Evolutionary conservation across 2,797 vertebrate species (phyloP).

Genomic region (Neostethus bicornis): DNA sequence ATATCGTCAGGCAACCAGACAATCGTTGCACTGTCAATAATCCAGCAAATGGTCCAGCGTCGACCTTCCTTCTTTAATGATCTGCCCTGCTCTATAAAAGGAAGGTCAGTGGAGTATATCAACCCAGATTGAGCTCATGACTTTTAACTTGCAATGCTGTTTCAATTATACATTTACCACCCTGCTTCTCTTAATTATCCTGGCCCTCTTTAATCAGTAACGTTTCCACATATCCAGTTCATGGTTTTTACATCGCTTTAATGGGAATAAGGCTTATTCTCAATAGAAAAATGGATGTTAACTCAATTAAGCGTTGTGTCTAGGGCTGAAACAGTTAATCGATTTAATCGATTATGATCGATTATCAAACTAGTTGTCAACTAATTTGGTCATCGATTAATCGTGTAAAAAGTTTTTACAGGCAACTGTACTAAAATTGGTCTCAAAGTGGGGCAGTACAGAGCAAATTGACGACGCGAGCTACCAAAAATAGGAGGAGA

Average conservation of each 20-base stretch:
- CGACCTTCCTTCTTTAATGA: slow-evolving; percentile 51
- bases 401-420: too few relatives aligned
- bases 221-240: slow-evolving; percentile 4
- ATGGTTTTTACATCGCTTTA: neutral
- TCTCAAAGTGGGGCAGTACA: too few relatives aligned
- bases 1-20: slow-evolving; percentile 16
- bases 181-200: slow-evolving; percentile 31
- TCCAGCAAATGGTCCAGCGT: slow-evolving; percentile 33
- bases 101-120: slow-evolving; percentile 35
- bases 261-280: neutral
- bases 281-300: neutral
- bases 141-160: slow-evolving; percentile 42
- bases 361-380: too few relatives aligned
- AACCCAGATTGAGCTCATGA: slow-evolving; percentile 32
- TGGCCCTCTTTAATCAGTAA: slow-evolving; percentile 7
- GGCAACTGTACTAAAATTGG: too few relatives aligned
- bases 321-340: too few relatives aligned
- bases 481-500: too few relatives aligned
- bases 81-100: slow-evolving; percentile 42
- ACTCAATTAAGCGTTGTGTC: neutral
- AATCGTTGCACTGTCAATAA: slow-evolving; percentile 46
- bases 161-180: slow-evolving; percentile 33
- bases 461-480: too few relatives aligned
- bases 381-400: too few relatives aligned
- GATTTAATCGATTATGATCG: too few relatives aligned